Evolutionary conservation across 2,113 vertebrate species (phyloP), one percentile per base, ranked within the genome.

Genomic region (Damaliscus lunatus): DNA sequence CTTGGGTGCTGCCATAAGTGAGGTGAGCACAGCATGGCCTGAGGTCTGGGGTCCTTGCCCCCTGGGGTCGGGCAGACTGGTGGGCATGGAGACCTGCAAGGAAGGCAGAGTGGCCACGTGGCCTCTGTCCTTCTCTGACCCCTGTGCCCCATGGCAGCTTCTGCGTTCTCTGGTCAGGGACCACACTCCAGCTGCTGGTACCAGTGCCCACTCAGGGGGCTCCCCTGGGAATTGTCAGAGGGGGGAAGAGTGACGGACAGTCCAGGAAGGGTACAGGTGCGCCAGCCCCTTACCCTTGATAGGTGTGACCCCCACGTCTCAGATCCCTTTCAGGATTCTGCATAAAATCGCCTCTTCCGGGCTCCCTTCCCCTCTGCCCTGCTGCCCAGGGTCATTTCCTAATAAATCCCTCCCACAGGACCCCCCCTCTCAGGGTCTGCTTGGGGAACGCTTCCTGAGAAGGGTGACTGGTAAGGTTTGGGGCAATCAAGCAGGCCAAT

Each of bases 11-110:
- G 8, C 33, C 3, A 3, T 36, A 14, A 88, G 86, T 2, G 15
- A 67, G 23, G 62, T 21, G 50, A 27, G 67, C 29, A 12, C 52
- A 0, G 0, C 4, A 0, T 19, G 48, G 29, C 2, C n/a, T 74
- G 86, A 53, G 33, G 64, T 3, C 50, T 33, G 67, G 36, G 36
- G 52, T 15, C 52, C 50, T 14, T 10, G 29, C 1, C n/a, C 31
- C 6, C n/a, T 53, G 36, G 67, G 11, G 2, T 4, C 7, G 2
- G 7, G 40, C 36, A 25, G 88, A n/a, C 53, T 16, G 3, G 40
- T 12, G 5, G 29, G 27, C 19, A 2, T 11, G 29, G 74, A n/a
- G 88, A 6, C 25, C 88, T 15, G 25, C 29, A 15, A 17, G 6
- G 16, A 25, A 4, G 19, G 19, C 23, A 7, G 48, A 36, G 50